These are phyloP conservation scores for Tanytarsus gracilentus DNA, from an alignment of 2,888 invertebrate species.

Conservation along the genomic window DNA sequence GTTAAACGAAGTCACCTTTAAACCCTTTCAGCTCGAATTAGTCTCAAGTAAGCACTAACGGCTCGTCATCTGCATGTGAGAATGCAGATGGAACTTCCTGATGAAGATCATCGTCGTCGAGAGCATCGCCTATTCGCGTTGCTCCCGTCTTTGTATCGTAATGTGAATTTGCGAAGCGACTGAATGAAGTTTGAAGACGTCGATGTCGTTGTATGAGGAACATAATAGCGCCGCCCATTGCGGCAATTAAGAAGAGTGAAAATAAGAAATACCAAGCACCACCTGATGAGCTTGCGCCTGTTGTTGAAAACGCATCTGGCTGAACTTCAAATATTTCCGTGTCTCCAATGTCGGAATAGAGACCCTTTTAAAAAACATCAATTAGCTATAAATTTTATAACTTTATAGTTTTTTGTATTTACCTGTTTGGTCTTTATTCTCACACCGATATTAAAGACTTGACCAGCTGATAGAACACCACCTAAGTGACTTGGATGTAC, in stretches of 20 bases:
- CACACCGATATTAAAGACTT: constrained; percentile 56
- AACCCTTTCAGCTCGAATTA: constrained; percentile 24
- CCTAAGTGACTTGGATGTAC: constrained; percentile 37
- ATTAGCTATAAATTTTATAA: neutral
- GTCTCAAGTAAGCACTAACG: constrained; percentile 75
- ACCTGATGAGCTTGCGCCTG: constrained; percentile 32
- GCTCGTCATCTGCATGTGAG: constrained; percentile 73
- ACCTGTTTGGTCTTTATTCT: constrained; percentile 48
- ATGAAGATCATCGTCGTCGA: constrained; percentile 68
- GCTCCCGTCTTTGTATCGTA: constrained; percentile 81
- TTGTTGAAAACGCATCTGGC: constrained; percentile 32
- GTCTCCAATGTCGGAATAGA: constrained; percentile 33
- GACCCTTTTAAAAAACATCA: constrained; percentile 31
- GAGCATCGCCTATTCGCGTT: constrained; percentile 70
- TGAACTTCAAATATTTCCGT: constrained; percentile 33
- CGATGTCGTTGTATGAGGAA: constrained; percentile 59
- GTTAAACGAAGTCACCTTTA: constrained; percentile 11
- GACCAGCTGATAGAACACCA: constrained; percentile 45
- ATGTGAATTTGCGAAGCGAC: constrained; percentile 71
- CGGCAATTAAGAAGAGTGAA: constrained; percentile 45
- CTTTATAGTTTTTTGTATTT: neutral
- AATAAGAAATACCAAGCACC: constrained; percentile 47
- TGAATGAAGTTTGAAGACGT: constrained; percentile 66
- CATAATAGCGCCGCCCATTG: constrained; percentile 51
- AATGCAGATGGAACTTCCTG: constrained; percentile 78